Evolutionary conservation across 2,888 invertebrate genomes (phyloP), one percentile per base, ranked within the genome.

Genomic region (Stegana nigrithorax): DNA sequence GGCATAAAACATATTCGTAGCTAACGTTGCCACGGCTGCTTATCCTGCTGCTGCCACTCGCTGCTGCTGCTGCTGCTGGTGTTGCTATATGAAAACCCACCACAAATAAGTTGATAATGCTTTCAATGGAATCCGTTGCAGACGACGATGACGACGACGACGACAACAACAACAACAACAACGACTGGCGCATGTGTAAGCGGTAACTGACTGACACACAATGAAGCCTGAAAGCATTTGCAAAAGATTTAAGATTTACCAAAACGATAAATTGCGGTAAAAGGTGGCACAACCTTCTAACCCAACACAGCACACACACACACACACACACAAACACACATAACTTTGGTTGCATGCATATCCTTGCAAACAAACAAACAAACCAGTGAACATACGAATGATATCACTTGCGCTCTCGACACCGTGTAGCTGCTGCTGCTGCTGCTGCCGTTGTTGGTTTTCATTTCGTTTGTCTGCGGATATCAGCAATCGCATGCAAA

Each of bases 211-310:
- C n/a, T n/a, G n/a, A n/a, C n/a, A n/a, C n/a, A n/a, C n/a, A n/a
- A n/a, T n/a, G n/a, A 64, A 68, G 64, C 67, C 66, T 68, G 2
- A 23, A 45, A 23, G 45, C 45, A 23, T 45, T 19, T 6, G 68
- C 68, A 62, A 67, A 64, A 62, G 73, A 72, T 77, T 75, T 66
- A 69, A 77, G 73, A 73, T 75, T 68, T 66, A 67, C 65, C 71
- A 68, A 66, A 72, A 69, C 75, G 75, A 75, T 75, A 75, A 75
- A 75, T 77, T 77, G 75, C 58, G 72, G 75, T 69, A 75, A 75
- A 77, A 72, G 77, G 75, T 77, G 75, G 73, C 73, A 27, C 7
- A n/a, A 51, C 45, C 39, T 39, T 39, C 17, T 17, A 4, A n/a
- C 14, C 4, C 36, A 3, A 6, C 39, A 53, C 63, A 45, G 21